Conservation (phyloP, 2,113 vertebrate genomes). For the Copsychus sechellarum region DNA sequence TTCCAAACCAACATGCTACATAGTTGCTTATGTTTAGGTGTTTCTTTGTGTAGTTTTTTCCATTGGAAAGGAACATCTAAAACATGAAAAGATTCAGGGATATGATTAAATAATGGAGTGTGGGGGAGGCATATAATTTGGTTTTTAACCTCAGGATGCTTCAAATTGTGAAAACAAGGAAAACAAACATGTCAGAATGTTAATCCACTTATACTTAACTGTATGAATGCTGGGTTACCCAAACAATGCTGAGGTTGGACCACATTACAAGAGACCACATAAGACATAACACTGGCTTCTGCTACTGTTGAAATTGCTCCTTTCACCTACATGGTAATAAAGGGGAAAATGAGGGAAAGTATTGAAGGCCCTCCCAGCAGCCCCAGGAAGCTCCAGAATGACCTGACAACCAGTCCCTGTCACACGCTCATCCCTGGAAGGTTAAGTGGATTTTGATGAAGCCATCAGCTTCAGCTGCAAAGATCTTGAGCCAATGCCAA, state of each 20-base stretch:
- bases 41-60: not conserved
- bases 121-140: not conserved
- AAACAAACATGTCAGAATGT: not conserved
- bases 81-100: not conserved
- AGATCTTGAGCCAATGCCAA: constrained; percentile 32
- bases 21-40: not conserved
- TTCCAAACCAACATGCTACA: not conserved
- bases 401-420: not conserved
- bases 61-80: not conserved
- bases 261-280: not conserved
- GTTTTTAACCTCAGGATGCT: not conserved
- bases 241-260: not conserved
- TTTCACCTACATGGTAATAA: not conserved
- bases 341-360: not conserved
- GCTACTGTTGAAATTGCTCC: not conserved
- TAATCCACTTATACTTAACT: not conserved
- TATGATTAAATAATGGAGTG: not conserved
- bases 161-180: not conserved
- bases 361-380: not conserved
- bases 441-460: constrained; percentile 60
- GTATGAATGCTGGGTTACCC: not conserved
- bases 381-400: not conserved
- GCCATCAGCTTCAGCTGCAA: constrained; percentile 13
- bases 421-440: constrained; percentile 9
- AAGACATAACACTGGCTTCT: not conserved